Conservation (phyloP, 2,113 vertebrate genomes). For the Megaceryle torquata region DNA sequence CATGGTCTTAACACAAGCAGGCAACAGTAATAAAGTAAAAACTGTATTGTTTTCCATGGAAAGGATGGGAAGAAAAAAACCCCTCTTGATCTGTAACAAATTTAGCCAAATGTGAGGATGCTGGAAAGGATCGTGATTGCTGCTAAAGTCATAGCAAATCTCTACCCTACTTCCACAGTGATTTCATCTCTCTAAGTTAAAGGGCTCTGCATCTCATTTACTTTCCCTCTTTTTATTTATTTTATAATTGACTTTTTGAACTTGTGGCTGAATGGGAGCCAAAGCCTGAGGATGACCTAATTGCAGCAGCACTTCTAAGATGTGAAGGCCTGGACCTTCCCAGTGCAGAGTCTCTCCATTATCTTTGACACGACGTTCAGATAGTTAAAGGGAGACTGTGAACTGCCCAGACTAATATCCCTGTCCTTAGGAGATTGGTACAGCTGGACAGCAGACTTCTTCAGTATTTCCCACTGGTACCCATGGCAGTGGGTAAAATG, state of each 20-base stretch:
- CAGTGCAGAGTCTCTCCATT: not conserved
- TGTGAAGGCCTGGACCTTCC: not conserved
- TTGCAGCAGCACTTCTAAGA: constrained; percentile 23
- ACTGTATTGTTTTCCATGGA: not conserved
- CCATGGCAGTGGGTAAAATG: not conserved
- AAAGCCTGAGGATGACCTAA: constrained; percentile 6
- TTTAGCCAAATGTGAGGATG: accelerated
- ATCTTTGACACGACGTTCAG: not conserved
- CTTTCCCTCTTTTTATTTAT: constrained; percentile 35
- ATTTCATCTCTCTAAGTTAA: not conserved
- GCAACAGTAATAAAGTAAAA: not conserved
- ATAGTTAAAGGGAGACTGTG: not conserved
- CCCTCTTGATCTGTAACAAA: not conserved
- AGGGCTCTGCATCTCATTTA: constrained; percentile 16
- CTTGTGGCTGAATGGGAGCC: constrained; percentile 15
- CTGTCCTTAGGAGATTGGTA: not conserved
- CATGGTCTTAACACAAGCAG: not conserved
- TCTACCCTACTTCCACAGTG: not conserved
- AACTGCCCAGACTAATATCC: not conserved
- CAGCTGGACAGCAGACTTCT: not conserved
- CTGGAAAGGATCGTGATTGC: not conserved
- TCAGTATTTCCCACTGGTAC: not conserved
- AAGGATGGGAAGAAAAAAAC: not conserved
- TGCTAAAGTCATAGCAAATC: not conserved
- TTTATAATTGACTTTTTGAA: constrained; percentile 46